Base-by-base conservation (phyloP, 2,888 invertebrate genomes). In the Eremobia ochroleuca region DNA sequence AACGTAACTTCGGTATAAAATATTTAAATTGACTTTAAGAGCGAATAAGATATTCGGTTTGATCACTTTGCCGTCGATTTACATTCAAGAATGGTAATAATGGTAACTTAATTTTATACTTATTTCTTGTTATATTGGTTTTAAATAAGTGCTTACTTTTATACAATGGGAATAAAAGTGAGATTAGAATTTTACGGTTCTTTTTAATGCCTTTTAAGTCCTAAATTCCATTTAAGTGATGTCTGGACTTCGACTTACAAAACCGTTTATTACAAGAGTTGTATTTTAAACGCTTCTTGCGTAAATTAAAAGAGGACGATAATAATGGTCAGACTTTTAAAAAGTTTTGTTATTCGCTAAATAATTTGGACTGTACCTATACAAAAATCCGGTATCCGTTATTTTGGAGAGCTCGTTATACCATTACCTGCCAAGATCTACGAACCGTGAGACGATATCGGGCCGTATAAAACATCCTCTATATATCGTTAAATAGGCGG, bases 401-500 rank as follows among this genome's bases (percentile, higher is more conserved):
- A 81, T 58, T 80, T 77, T 73, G 64, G 65, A 72, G 59, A 72
- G 67, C n/a, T 81, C 77, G 69, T 89, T 89, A 88, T 83, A 79
- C 71, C 82, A 88, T 82, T 86, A 86, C 55, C 55, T 78, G n/a
- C 13, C 62, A 77, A 82, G 83, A 87, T 89, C 89, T 90, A 90
- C 89, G 88, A 88, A 92, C 90, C 91, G 90, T 93, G 91, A 86
- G 87, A 89, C 82, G 80, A 89, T 90, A 89, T 83, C 78, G 79
- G 73, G 87, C 78, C 89, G 85, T 91, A 89, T 90, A 77, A 73
- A 72, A 83, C 81, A 82, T 82, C 77, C 84, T 85, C 90, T 90
- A 91, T 92, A 90, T 92, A 92, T 88, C 82, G 89, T 90, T 86
- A 90, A 93, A 95, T 92, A 95, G 95, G 95, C 95, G 96, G 94